A percentile compares a stretch with the other conserved stretches of the same genome.
Evolutionary conservation across 2,797 vertebrate species (phyloP).

Genomic region (Poeciliopsis presidionis): DNA sequence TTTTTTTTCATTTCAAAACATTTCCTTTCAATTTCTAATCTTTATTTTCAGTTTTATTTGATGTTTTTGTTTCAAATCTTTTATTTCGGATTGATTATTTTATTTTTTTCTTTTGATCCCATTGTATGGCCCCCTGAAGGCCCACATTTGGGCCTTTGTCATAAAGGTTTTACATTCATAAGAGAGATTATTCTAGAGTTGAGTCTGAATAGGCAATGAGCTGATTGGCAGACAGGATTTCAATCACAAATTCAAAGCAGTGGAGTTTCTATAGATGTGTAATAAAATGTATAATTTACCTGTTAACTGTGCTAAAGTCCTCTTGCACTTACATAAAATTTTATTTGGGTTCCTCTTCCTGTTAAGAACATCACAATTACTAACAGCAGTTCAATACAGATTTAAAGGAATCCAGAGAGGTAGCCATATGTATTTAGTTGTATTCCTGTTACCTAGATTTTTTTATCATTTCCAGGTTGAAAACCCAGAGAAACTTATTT

Average conservation of each 20-base stretch:
- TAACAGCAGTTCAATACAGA: too few relatives aligned
- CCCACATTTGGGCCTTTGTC: background rate
- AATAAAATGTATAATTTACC: conserved; percentile 8
- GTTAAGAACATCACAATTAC: background rate
- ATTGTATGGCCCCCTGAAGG: too few relatives aligned
- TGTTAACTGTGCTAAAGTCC: background rate
- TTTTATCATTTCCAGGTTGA: background rate
- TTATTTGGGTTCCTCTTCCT: background rate
- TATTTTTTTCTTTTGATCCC: too few relatives aligned
- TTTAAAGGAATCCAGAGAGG: background rate
- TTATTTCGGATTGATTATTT: too few relatives aligned
- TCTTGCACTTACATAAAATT: background rate
- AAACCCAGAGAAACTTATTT: background rate
- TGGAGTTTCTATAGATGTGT: conserved; percentile 7
- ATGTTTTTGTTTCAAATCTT: too few relatives aligned
- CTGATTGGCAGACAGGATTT: conserved; percentile 22
- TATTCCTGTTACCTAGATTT: too few relatives aligned
- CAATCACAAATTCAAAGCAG: conserved; percentile 36
- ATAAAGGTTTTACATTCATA: background rate
- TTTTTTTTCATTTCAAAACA: too few relatives aligned
- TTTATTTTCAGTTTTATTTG: too few relatives aligned
- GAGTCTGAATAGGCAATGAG: conserved; percentile 27
- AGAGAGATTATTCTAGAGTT: conserved; percentile 51
- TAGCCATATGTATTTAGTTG: background rate
- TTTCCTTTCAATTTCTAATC: too few relatives aligned